These are phyloP conservation scores for Heterotis niloticus DNA, from an alignment of 2,113 vertebrate species.

Conservation along the genomic window DNA sequence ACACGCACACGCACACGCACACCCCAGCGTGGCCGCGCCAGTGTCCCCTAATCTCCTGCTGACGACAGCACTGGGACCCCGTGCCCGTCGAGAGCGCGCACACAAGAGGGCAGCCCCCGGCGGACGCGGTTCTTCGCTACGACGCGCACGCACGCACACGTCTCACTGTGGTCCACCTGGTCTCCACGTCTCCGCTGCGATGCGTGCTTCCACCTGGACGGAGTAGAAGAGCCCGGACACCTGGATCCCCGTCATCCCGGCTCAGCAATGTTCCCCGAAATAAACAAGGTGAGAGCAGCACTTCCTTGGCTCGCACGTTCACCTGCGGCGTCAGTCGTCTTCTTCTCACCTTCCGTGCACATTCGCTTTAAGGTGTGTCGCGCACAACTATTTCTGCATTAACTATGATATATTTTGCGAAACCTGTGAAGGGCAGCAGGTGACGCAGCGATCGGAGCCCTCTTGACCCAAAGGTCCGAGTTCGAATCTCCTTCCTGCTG, in stretches of 20 bases:
- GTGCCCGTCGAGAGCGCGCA: not conserved
- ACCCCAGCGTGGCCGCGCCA: constrained; percentile 10
- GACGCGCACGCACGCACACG: not conserved
- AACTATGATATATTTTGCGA: too few relatives aligned
- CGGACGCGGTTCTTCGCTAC: not conserved
- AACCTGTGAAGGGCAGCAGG: too few relatives aligned
- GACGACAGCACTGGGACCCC: constrained; percentile 48
- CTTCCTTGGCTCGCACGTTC: constrained; percentile 17
- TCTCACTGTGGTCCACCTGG: too few relatives aligned
- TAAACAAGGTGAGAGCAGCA: constrained; percentile 62
- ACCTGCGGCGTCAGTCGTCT: too few relatives aligned
- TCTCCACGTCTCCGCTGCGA: not conserved
- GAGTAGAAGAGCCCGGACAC: constrained; percentile 24
- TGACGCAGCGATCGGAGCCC: too few relatives aligned
- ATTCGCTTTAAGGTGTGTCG: too few relatives aligned
- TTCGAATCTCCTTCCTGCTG: too few relatives aligned
- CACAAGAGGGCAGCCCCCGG: constrained; percentile 23
- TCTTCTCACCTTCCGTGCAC: too few relatives aligned
- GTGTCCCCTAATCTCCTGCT: constrained; percentile 54
- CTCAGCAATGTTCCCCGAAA: constrained; percentile 66
- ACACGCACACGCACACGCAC: too few relatives aligned
- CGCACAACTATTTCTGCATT: too few relatives aligned
- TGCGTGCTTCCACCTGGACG: constrained; percentile 43
- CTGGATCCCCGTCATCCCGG: not conserved
- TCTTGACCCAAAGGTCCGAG: too few relatives aligned